A percentile compares a stretch with the other conserved stretches of the same genome.
phyloP scores from a whole-genome alignment of 2,797 vertebrate genomes.

The Euthynnus affinis region DNA sequence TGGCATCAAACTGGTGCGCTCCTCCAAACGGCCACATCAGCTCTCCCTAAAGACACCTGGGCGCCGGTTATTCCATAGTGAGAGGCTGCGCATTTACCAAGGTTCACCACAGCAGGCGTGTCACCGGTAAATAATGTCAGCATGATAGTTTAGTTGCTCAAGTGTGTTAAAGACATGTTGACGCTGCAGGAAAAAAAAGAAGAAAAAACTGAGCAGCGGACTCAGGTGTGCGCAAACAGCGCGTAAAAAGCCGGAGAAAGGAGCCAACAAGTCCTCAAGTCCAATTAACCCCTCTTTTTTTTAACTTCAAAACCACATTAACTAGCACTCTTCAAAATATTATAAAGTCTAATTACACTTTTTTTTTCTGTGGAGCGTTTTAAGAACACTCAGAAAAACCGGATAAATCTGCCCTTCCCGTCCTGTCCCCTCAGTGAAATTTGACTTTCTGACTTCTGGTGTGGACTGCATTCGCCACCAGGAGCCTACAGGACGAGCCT shows the following conservation, averaged over 20 bases:
- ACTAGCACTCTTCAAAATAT: neutral
- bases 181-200: neutral
- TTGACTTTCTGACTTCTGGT: slow-evolving; percentile 81
- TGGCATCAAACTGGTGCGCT: slow-evolving; percentile 77
- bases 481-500: slow-evolving; percentile 54
- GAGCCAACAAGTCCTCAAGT: slow-evolving; percentile 70
- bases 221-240: slow-evolving; percentile 66
- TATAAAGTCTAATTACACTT: neutral
- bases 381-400: neutral
- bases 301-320: neutral
- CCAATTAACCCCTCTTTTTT: slow-evolving; percentile 58
- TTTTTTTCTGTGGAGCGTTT: neutral
- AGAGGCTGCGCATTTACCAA: slow-evolving; percentile 15
- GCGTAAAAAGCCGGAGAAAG: slow-evolving; percentile 56
- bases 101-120: slow-evolving; percentile 48
- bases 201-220: neutral
- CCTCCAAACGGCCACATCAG: slow-evolving; percentile 63
- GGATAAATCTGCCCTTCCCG: slow-evolving; percentile 19
- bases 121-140: slow-evolving; percentile 31
- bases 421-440: slow-evolving; percentile 58
- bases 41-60: slow-evolving; percentile 63
- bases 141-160: slow-evolving; percentile 28
- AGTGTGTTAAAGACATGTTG: slow-evolving; percentile 47
- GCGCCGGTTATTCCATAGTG: slow-evolving; percentile 60
- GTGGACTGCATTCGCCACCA: slow-evolving; percentile 57